A percentile compares a stretch with the other conserved stretches of the same genome.
Conservation (phyloP, 2,888 invertebrate species). For the Auanema freiburgensis region DNA sequence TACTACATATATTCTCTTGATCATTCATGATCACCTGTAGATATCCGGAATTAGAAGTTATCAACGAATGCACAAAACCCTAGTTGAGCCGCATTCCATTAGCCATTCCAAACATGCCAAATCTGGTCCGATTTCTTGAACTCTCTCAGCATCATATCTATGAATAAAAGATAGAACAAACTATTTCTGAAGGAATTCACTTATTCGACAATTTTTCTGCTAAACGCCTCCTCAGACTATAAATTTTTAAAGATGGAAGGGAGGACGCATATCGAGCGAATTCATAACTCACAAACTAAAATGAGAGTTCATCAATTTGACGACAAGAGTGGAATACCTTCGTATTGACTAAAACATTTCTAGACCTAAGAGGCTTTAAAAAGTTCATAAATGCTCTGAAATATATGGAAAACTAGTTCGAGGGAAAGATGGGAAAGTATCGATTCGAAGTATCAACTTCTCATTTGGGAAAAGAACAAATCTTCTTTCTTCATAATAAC, state of each 20-base stretch:
- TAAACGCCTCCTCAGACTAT: slow-evolving; percentile 44
- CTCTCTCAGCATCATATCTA: slow-evolving; percentile 51
- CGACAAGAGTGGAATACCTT: neutral
- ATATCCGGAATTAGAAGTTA: neutral
- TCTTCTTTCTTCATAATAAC: neutral
- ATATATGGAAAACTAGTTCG: neutral
- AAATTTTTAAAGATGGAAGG: slow-evolving; percentile 40
- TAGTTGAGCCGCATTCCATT: slow-evolving; percentile 59
- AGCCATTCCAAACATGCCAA: slow-evolving; percentile 62
- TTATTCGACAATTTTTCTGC: slow-evolving; percentile 49
- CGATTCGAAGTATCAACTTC: neutral
- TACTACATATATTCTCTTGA: slow-evolving; percentile 41
- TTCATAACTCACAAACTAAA: neutral
- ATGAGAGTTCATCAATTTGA: neutral
- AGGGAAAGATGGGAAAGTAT: neutral
- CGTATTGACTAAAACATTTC: neutral
- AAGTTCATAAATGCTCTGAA: neutral
- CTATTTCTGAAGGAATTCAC: slow-evolving; percentile 13
- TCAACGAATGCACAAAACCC: slow-evolving; percentile 25
- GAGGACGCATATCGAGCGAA: slow-evolving; percentile 16
- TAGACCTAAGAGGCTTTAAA: neutral
- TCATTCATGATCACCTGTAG: slow-evolving; percentile 45
- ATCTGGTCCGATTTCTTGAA: slow-evolving; percentile 56
- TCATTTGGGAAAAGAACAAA: neutral
- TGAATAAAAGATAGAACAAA: neutral